phyloP scores from a whole-genome alignment of 2,113 vertebrate genomes.

The Scomber scombrus region DNA sequence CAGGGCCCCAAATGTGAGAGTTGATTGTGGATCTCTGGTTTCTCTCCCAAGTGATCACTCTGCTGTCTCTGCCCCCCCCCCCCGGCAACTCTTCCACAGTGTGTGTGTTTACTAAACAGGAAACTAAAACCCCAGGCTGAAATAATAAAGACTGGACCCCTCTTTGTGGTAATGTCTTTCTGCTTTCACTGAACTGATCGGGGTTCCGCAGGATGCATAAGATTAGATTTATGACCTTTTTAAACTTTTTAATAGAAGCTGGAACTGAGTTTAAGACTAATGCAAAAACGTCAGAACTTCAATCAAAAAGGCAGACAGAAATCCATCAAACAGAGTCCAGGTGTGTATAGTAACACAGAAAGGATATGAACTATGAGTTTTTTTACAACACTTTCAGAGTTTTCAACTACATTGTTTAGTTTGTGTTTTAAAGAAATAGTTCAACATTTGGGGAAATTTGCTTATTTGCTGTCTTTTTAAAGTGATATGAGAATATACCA shows the following conservation, averaged over 20 bases:
- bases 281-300: background rate
- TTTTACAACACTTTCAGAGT: too few species aligned
- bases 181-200: background rate
- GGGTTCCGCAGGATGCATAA: background rate
- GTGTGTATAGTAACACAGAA: too few species aligned
- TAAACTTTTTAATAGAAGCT: background rate
- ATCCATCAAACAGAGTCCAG: background rate
- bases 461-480: background rate
- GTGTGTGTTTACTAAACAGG: conserved; percentile 61
- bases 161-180: background rate
- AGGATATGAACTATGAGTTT: too few species aligned
- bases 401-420: too few species aligned
- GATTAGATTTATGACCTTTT: background rate
- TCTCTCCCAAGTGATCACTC: conserved; percentile 25
- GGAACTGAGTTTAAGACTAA: background rate
- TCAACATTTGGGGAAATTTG: background rate
- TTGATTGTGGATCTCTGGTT: conserved; percentile 32
- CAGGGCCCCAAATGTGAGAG: conserved; percentile 30
- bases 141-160: conserved; percentile 14
- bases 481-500: background rate
- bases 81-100: conserved; percentile 22
- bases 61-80: conserved; percentile 19
- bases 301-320: background rate
- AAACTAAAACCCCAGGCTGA: conserved; percentile 38
- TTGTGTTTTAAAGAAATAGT: too few species aligned